Evolutionary conservation across 92 coral and sea anemone genomes (phyloP).

Genomic region (Heliopora coerulea): DNA sequence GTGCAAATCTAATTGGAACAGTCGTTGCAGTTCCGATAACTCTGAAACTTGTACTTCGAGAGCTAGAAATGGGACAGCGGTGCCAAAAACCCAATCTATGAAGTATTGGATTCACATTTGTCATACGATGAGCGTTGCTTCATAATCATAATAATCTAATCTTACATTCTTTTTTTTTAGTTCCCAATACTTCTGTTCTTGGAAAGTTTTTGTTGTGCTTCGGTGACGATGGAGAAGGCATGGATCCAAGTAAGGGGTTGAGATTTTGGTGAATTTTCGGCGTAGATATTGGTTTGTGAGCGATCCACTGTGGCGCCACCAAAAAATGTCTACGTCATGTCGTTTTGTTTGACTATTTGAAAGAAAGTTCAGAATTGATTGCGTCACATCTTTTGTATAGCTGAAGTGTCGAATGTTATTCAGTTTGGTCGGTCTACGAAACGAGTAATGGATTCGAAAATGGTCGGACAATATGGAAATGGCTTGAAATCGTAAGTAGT

Average conservation of each 20-base stretch:
- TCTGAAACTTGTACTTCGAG: too few relatives aligned
- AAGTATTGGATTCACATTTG: too few relatives aligned
- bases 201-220: slow-evolving; percentile 89
- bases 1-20: too few relatives aligned
- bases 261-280: too few relatives aligned
- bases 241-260: slow-evolving; percentile 82
- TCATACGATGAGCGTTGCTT: neutral
- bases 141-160: neutral
- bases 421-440: slow-evolving; percentile 97
- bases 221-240: slow-evolving; percentile 96
- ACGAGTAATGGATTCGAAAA: slow-evolving; percentile 80
- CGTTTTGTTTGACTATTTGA: too few relatives aligned
- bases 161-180: slow-evolving; percentile 42
- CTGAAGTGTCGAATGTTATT: slow-evolving; percentile 82
- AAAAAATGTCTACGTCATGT: slow-evolving; percentile 13
- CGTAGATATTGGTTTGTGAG: neutral
- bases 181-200: slow-evolving; percentile 70
- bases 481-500: slow-evolving; percentile 92
- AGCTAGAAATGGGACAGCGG: too few relatives aligned
- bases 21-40: too few relatives aligned
- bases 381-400: slow-evolving; percentile 42
- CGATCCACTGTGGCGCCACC: neutral
- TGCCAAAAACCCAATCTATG: too few relatives aligned
- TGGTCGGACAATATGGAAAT: slow-evolving; percentile 97
- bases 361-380: neutral